These are phyloP conservation scores for Semotilus atromaculatus DNA, from an alignment of 2,797 vertebrate species.

Conservation along the genomic window DNA sequence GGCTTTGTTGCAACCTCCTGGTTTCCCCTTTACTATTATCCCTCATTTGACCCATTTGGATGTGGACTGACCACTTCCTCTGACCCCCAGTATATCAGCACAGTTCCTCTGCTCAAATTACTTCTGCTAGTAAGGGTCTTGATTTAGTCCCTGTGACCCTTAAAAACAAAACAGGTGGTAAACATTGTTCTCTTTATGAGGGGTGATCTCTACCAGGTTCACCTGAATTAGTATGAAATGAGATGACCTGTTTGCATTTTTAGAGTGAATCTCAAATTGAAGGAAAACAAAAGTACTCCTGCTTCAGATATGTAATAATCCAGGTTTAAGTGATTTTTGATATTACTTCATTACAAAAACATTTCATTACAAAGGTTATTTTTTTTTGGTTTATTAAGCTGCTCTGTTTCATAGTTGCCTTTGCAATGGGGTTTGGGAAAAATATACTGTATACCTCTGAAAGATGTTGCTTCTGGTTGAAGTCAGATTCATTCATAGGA, in stretches of 20 bases:
- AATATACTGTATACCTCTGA: constrained; percentile 68
- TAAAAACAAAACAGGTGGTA: constrained; percentile 33
- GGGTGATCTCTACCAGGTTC: constrained; percentile 63
- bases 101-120: constrained; percentile 24
- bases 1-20: constrained; percentile 59
- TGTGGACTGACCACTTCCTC: constrained; percentile 77
- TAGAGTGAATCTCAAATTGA: constrained; percentile 40
- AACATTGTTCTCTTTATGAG: constrained; percentile 21
- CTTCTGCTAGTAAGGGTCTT: constrained; percentile 34
- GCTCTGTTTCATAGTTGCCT: constrained; percentile 78
- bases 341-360: constrained; percentile 72
- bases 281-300: constrained; percentile 38
- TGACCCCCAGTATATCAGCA: constrained; percentile 39
- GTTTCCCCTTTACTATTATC: constrained; percentile 29
- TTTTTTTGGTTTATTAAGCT: constrained; percentile 69
- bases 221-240: constrained; percentile 47
- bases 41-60: constrained; percentile 51
- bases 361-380: constrained; percentile 47
- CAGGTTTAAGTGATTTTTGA: constrained; percentile 60
- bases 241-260: constrained; percentile 48
- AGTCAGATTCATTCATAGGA: constrained; percentile 60
- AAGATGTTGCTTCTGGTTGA: constrained; percentile 59
- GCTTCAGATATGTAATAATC: constrained; percentile 49
- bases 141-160: constrained; percentile 53
- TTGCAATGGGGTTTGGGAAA: constrained; percentile 69